Base-by-base conservation (phyloP, 2,888 invertebrate species). In the Anoplius nigerrimus region DNA sequence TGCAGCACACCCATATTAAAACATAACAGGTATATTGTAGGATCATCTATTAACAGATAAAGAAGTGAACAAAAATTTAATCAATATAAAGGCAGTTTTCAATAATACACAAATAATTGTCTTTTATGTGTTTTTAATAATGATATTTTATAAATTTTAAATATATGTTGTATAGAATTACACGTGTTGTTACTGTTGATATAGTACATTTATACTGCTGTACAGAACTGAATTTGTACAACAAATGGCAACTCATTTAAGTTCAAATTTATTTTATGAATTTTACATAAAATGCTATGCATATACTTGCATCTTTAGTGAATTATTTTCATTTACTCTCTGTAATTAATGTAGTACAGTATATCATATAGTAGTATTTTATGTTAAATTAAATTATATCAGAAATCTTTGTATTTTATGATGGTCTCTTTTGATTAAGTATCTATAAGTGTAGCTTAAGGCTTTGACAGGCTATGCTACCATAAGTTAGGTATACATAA, bases 401-500 rank as follows among this genome's bases (percentile, higher is more conserved):
- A 69, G 42, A 42, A 59, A 53, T 18, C 6, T n/a, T 27, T 62
- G 43, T 48, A 51, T 1, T 61, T 55, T 62, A 69, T 62, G 48
- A 62, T n/a, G 55, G 65, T 74, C 66, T 72, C 64, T 72, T 71
- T 74, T 64, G 62, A 62, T 55, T 80, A 71, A 74, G 69, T 21
- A 24, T 60, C 43, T 65, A 72, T 66, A 84, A 83, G 83, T 74
- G 71, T 84, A 82, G 75, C 79, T 80, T 83, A 84, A 85, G 83
- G 69, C 72, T 81, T 72, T 74, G 70, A 79, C 73, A 79, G 75
- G 74, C 75, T 79, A 74, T 78, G 75, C 75, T 83, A 79, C 74
- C 81, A 76, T 85, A 85, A 83, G 83, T 82, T 81, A 82, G 73
- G 75, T 79, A 80, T 73, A 82, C 84, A 83, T 83, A 85, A 84